Evolutionary conservation across 1,140 invertebrate species (phyloP).

Genomic region (Drosophila pachea): DNA sequence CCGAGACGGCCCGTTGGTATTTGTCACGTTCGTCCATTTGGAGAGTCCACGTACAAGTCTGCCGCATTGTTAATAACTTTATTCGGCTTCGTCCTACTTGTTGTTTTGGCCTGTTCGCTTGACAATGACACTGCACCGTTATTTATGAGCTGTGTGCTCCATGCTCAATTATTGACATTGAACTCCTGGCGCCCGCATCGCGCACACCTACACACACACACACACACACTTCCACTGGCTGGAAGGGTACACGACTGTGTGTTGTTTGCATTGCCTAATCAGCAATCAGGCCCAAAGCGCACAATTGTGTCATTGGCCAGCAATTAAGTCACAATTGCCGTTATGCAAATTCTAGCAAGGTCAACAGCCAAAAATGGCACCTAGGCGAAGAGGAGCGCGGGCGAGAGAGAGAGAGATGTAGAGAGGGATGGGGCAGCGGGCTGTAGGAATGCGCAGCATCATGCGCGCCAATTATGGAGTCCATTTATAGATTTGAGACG

Average conservation of each 20-base stretch:
- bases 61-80: slow-evolving; percentile 75
- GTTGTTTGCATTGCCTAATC: slow-evolving; percentile 57
- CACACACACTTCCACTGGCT: slow-evolving; percentile 1
- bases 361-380: slow-evolving; percentile 49
- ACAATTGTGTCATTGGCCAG: slow-evolving; percentile 49
- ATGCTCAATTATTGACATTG: slow-evolving; percentile 76
- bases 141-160: slow-evolving; percentile 65
- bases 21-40: slow-evolving; percentile 76
- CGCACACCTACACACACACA: slow-evolving; percentile 11
- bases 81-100: slow-evolving; percentile 69
- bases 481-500: slow-evolving; percentile 24
- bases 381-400: neutral
- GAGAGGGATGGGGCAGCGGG: neutral
- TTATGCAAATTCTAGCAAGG: slow-evolving; percentile 66
- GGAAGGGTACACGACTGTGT: slow-evolving; percentile 4
- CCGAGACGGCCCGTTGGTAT: slow-evolving; percentile 55
- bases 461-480: slow-evolving; percentile 47
- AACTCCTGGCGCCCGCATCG: slow-evolving; percentile 72
- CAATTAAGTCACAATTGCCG: slow-evolving; percentile 72
- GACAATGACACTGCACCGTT: slow-evolving; percentile 62
- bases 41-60: slow-evolving; percentile 73
- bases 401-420: neutral
- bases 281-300: slow-evolving; percentile 64
- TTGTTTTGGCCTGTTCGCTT: slow-evolving; percentile 42
- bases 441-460: slow-evolving; percentile 65